phyloP scores from a whole-genome alignment of 2,888 invertebrate genomes.

The Clistopyga incitator region DNA sequence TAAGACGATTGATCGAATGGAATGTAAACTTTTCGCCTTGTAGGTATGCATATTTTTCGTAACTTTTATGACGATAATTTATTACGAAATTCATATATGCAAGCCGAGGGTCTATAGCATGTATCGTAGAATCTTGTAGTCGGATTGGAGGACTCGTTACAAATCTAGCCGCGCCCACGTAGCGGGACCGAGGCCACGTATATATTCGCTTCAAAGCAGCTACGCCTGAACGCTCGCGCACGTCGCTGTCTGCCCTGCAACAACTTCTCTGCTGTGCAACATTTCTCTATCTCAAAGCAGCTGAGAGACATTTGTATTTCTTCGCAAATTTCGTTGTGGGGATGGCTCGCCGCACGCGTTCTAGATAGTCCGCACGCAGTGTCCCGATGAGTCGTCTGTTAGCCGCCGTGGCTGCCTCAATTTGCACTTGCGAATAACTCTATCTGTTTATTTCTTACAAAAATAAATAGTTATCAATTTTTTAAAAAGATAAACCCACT shows the following conservation, averaged over 20 bases:
- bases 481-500: too few species aligned
- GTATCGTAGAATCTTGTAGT: conserved; percentile 5
- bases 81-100: conserved; percentile 1
- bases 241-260: conserved; percentile 22
- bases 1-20: background rate
- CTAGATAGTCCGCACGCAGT: background rate
- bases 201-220: conserved; percentile 67
- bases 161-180: conserved; percentile 81
- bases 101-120: background rate
- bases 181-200: conserved; percentile 79
- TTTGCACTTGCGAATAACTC: too few species aligned
- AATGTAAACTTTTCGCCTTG: background rate
- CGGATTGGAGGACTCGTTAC: conserved; percentile 75
- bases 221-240: conserved; percentile 72
- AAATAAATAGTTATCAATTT: too few species aligned
- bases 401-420: background rate
- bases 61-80: background rate
- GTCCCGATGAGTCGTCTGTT: background rate
- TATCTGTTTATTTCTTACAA: too few species aligned
- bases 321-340: background rate
- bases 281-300: conserved; percentile 18
- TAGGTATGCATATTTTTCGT: background rate
- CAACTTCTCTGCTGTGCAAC: conserved; percentile 7
- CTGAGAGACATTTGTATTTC: background rate
- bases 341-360: background rate